Conservation (phyloP, 2,797 vertebrate genomes). For the Enteromius argenteus region DNA sequence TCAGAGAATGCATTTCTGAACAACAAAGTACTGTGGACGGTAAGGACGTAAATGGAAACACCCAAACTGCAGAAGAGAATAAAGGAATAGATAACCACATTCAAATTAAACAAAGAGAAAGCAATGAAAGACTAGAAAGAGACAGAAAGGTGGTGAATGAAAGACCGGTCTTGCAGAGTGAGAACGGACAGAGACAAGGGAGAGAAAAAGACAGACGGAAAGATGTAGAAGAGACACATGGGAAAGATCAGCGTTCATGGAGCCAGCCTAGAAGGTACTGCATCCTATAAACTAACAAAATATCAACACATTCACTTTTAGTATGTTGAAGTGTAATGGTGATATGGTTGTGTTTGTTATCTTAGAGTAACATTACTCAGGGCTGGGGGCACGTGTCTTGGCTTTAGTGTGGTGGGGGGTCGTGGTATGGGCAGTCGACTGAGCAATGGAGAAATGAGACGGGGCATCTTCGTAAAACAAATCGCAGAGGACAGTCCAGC, state of each 20-base stretch:
- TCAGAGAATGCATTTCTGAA: conserved; percentile 44
- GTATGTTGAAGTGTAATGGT: conserved; percentile 7
- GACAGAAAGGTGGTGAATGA: neutral
- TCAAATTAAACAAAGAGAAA: neutral
- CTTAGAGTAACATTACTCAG: conserved; percentile 87
- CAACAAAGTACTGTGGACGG: conserved; percentile 34
- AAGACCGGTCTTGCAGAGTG: neutral
- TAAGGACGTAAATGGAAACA: conserved; percentile 24
- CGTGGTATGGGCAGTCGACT: conserved; percentile 94
- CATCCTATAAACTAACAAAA: conserved; percentile 48
- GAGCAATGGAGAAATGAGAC: conserved; percentile 93
- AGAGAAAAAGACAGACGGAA: conserved; percentile 8
- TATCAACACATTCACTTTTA: neutral
- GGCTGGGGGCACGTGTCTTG: conserved; percentile 88
- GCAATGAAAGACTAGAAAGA: neutral
- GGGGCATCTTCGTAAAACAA: conserved; percentile 97
- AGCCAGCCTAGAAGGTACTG: conserved; percentile 54
- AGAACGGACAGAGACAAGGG: conserved; percentile 26
- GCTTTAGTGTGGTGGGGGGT: conserved; percentile 96
- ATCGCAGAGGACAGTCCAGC: conserved; percentile 93
- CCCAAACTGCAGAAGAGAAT: conserved; percentile 7
- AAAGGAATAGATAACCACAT: neutral
- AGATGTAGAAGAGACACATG: conserved; percentile 26
- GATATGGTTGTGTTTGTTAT: conserved; percentile 48
- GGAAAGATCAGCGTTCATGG: conserved; percentile 39